Conservation (phyloP, 1,140 invertebrate species). For the Vanessa tameamea region DNA sequence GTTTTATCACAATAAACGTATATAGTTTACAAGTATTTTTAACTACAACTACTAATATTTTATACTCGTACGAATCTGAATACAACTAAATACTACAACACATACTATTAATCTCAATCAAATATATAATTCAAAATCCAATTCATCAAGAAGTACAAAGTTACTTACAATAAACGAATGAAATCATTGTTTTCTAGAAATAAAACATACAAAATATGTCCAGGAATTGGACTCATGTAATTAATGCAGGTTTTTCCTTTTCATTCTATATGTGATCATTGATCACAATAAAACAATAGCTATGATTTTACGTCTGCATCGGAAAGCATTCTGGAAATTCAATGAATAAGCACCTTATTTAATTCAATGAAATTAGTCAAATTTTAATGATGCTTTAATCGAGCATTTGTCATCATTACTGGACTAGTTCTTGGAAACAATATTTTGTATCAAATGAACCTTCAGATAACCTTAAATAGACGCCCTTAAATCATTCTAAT, state of each 20-base stretch:
- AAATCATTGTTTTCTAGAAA: not conserved
- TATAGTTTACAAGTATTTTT: not conserved
- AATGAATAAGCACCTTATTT: not conserved
- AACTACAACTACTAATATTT: not conserved
- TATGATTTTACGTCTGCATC: not conserved
- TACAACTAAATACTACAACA: not conserved
- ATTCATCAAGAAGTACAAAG: not conserved
- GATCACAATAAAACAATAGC: slow-evolving; percentile 13
- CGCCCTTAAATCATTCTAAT: slow-evolving; percentile 31
- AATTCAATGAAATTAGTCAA: not conserved
- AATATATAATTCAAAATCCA: not conserved
- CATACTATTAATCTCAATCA: not conserved
- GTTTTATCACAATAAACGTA: not conserved
- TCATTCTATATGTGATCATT: slow-evolving; percentile 15
- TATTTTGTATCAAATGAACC: slow-evolving; percentile 4
- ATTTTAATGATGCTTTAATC: not conserved
- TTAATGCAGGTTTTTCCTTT: slow-evolving; percentile 11
- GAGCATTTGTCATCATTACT: not conserved
- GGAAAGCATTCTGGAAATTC: not conserved
- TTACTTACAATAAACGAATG: not conserved
- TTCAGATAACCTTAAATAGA: slow-evolving; percentile 9
- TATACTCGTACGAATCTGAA: not conserved
- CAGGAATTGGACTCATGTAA: not conserved
- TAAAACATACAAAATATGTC: not conserved
- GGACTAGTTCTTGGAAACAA: slow-evolving; percentile 2